Base-by-base conservation (phyloP, 2,113 vertebrate species). In the Chascanopsetta lugubris region DNA sequence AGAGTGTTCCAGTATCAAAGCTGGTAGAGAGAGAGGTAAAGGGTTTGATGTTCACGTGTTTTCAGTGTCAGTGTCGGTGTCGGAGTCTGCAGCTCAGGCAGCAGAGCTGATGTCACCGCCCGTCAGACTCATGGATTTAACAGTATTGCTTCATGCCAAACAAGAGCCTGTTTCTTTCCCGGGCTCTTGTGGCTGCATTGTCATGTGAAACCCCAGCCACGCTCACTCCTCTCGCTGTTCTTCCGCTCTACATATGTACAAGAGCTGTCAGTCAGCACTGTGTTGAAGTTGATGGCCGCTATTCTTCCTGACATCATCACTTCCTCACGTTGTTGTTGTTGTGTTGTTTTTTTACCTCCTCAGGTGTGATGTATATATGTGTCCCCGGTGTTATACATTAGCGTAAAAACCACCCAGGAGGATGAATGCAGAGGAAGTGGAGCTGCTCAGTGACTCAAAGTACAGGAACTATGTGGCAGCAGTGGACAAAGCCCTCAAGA, bases 371-470 rank as follows among this genome's bases (percentile, higher is more conserved):
- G 93, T 88, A 92, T 92, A 78, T 90, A 90, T 92, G 75, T 45
- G 90, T 92, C 86, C 88, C 91, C 81, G 87, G 90, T 91, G 68
- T 88, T 90, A 43, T 80, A 85, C 84, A 90, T 87, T 95, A 95
- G 93, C 21, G 82, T 88, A 87, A 90, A 86, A 87, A 92, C 88
- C 79, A 87, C 3, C 87, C 90, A 92, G 93, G 95, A 99, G 95
- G 91, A 99, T 99, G 97, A 99, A 99, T 92, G 93, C 97, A 75
- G 97, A 99, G 89, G 97, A 99, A 93, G 80, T 98, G 93, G 97
- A 99, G 89, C 92, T 99, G 81, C 79, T 98, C 85, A 90, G 94
- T 92, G 97, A 99, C 93, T 97, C 97, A 66, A 99, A 99, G 69
- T 99, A 99, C 86, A 95, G 97, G 85, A 99, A 98, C 91, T 99